phyloP scores from a whole-genome alignment of 2,113 vertebrate genomes.

The Trinectes maculatus region DNA sequence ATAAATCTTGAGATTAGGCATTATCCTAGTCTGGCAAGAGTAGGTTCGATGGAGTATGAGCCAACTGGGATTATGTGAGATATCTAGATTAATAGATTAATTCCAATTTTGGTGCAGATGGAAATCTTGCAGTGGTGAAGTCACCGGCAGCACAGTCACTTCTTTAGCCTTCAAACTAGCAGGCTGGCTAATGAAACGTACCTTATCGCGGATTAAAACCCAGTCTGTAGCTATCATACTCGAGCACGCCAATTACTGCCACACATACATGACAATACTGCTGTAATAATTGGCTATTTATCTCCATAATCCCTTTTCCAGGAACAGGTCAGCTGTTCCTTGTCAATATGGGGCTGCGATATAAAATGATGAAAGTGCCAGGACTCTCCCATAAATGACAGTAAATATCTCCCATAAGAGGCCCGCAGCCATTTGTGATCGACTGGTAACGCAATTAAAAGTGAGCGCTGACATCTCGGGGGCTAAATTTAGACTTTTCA shows the following conservation, averaged over 20 bases:
- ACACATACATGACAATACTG: conserved; percentile 55
- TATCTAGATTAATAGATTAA: conserved; percentile 72
- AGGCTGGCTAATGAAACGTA: conserved; percentile 77
- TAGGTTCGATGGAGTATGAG: conserved; percentile 66
- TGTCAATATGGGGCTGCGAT: conserved; percentile 67
- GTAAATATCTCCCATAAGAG: conserved; percentile 67
- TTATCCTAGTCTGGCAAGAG: conserved; percentile 71
- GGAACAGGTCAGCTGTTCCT: conserved; percentile 73
- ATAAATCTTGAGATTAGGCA: conserved; percentile 73
- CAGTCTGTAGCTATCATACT: conserved; percentile 70
- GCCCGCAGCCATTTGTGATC: conserved; percentile 62
- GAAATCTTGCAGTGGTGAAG: conserved; percentile 62
- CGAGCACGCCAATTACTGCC: conserved; percentile 68
- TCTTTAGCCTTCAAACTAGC: conserved; percentile 65
- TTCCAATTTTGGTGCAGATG: conserved; percentile 54
- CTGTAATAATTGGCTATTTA: conserved; percentile 76
- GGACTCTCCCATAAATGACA: conserved; percentile 68
- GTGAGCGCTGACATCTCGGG: conserved; percentile 69
- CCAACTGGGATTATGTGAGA: conserved; percentile 68
- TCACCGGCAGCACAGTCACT: conserved; percentile 44
- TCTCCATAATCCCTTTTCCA: conserved; percentile 71
- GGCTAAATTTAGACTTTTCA: conserved; percentile 72
- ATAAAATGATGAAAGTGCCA: conserved; percentile 66
- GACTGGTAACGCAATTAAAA: conserved; percentile 76
- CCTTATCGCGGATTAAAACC: conserved; percentile 80